Evolutionary conservation across 2,113 vertebrate species (phyloP), one percentile per base, ranked within the genome.

Genomic region (Mastomys coucha): DNA sequence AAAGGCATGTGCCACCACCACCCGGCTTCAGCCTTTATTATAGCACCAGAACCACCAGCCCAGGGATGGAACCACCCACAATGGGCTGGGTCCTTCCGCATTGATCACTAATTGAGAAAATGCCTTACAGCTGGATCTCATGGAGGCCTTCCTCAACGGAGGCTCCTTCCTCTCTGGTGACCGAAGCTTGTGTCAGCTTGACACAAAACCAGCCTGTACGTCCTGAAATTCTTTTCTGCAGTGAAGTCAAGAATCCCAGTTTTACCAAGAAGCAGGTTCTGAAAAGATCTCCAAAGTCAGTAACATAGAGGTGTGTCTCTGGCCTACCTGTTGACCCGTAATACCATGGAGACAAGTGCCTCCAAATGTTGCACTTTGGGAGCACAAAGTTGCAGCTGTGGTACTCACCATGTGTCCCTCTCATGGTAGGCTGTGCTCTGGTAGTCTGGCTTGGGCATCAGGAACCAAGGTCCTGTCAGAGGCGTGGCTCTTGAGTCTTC

Each of bases 341-440:
- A 49, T 42, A 58, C 16, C 1, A 31, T 73, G 75, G 56, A 19
- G 36, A 85, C 6, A 45, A 56, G 36, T 1, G 31, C 76, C 33
- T 39, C n/a, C 65, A 78, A 39, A 56, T 77, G 78, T 75, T 49
- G 76, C 36, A 58, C 63, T 82, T 39, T 75, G 73, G 65, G 80
- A 77, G 45, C 65, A 60, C n/a, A 42, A n/a, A 72, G 1, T 63
- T 49, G 69, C 39, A 24, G 5, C 76, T 65, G 36, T 63, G 10
- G 17, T 3, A 31, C 16, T 24, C 8, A 4, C 26, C 1, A 16
- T 8, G 26, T 3, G 36, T 36, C 7, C 2, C 1, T 69, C 36
- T 9, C 0, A 33, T n/a, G 24, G 19, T 45, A 3, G 45, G 20
- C n/a, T 93, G 36, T 53, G 58, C 14, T 65, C 72, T 11, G 33